Base-by-base conservation (phyloP, 2,113 vertebrate species). In the Zosterops borbonicus region DNA sequence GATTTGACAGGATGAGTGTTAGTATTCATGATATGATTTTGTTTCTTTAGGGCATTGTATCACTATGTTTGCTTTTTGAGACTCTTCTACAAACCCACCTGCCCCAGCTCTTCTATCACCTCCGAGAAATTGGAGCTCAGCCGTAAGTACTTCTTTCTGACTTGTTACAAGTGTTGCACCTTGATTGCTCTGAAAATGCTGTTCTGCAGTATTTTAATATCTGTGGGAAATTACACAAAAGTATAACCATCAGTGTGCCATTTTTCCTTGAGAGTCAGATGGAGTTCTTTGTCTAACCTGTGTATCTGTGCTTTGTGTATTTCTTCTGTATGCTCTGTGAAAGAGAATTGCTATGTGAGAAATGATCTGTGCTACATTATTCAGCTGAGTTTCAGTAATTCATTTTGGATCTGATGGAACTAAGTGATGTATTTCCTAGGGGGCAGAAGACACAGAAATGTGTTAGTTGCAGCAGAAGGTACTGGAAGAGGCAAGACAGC, bases 71-170 rank as follows among this genome's bases (percentile, higher is more conserved):
- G 95, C 98, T 99, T 95, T 99, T 99, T 94, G 99, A 99, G 98
- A 98, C 98, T 56, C 98, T 99, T 87, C 98, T 99, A 53, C 99
- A 99, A 97, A 98, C 98, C 3, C 98, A 99, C 82, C 98, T 99
- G 70, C 99, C 99, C 25, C 99, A 99, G 94, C 99, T 99, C 74
- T 99, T 99, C 87, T 99, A 99, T 96, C 99, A 99, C 95, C 98
- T 99, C 14, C 96, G 98, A 83, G 99, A 99, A 98, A 99, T 99
- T 14, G 99, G 98, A 49, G 99, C 99, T n/a, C 99, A 99, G 96
- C 99, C 99, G 99, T 99, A 97, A 98, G 99, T 98, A 89, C 49
- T 92, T 96, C 69, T 25, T 69, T 86, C 50, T 68, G n/a, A 31
- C n/a, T 59, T 90, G 19, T 24, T 47, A 49, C n/a, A 75, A 9